A percentile compares a stretch with the other conserved stretches of the same genome.
Conservation (phyloP, 2,113 vertebrate species). For the Eulemur macaco region DNA sequence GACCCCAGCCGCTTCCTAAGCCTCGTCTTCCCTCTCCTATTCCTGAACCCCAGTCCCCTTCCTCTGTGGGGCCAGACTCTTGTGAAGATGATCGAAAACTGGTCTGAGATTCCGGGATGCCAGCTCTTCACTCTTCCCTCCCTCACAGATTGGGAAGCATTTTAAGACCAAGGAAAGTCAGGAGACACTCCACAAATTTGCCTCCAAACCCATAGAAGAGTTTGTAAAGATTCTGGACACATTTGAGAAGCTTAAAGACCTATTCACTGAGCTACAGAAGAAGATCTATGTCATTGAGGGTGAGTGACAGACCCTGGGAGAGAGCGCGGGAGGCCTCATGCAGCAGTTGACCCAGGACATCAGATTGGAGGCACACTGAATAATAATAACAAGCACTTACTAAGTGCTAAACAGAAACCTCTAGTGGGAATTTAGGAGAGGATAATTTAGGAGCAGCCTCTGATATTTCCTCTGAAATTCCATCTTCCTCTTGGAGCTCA, state of each 20-base stretch:
- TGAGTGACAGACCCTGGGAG: conserved; percentile 49
- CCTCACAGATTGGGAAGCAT: conserved; percentile 68
- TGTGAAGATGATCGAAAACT: not conserved
- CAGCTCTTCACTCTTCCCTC: not conserved
- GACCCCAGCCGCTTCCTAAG: not conserved
- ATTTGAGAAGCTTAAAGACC: conserved; percentile 79
- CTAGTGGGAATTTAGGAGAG: not conserved
- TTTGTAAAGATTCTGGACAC: conserved; percentile 78
- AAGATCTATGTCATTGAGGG: conserved; percentile 88
- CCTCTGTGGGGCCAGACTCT: not conserved
- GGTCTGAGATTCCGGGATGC: not conserved
- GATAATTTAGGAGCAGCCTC: not conserved
- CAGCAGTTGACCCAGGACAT: not conserved
- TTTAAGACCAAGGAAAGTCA: conserved; percentile 1
- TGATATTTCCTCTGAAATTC: not conserved
- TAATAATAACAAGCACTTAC: rapidly evolving
- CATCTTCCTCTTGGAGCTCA: not conserved
- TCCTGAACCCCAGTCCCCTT: not conserved
- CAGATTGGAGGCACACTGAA: not conserved
- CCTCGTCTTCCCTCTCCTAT: not conserved
- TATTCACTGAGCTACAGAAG: conserved; percentile 85
- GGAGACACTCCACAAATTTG: conserved; percentile 56
- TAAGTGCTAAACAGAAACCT: not conserved
- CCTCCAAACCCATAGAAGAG: conserved; percentile 60
- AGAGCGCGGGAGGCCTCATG: not conserved